These are phyloP conservation scores for Characodon lateralis DNA, from an alignment of 2,797 vertebrate genomes.

Conservation along the genomic window DNA sequence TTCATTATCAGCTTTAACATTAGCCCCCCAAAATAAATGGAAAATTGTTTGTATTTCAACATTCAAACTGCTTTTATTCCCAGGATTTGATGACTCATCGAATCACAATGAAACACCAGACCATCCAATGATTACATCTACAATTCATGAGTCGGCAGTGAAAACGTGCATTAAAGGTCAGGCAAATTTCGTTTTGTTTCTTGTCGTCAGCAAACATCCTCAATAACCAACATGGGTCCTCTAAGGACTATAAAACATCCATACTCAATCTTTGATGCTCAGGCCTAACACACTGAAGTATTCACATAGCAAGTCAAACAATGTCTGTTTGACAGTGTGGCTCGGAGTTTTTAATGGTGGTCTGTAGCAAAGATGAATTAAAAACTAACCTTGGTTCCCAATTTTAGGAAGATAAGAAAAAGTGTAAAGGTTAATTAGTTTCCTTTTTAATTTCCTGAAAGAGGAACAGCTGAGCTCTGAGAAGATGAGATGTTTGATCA, in stretches of 20 bases:
- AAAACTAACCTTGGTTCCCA: background rate
- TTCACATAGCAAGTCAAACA: background rate
- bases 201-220: slow-evolving; percentile 2
- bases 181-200: background rate
- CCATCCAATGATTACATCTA: slow-evolving; percentile 20
- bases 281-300: background rate
- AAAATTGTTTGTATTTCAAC: background rate
- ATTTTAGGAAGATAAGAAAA: background rate
- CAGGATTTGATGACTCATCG: slow-evolving; percentile 3
- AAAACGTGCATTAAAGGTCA: background rate
- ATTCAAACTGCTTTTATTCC: background rate
- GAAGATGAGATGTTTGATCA: background rate
- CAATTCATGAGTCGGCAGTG: slow-evolving; percentile 19
- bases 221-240: background rate
- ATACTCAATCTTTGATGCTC: background rate
- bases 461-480: background rate
- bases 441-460: background rate
- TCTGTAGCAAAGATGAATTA: background rate
- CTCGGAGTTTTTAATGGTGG: background rate
- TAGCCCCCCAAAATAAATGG: background rate
- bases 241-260: background rate
- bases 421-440: background rate
- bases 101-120: slow-evolving; percentile 1
- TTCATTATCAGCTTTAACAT: slow-evolving; percentile 11
- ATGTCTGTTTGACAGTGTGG: background rate